Evolutionary conservation across 2,113 vertebrate species (phyloP), one percentile per base, ranked within the genome.

Genomic region (western clawed frog (Xenopus tropicalis)): DNA sequence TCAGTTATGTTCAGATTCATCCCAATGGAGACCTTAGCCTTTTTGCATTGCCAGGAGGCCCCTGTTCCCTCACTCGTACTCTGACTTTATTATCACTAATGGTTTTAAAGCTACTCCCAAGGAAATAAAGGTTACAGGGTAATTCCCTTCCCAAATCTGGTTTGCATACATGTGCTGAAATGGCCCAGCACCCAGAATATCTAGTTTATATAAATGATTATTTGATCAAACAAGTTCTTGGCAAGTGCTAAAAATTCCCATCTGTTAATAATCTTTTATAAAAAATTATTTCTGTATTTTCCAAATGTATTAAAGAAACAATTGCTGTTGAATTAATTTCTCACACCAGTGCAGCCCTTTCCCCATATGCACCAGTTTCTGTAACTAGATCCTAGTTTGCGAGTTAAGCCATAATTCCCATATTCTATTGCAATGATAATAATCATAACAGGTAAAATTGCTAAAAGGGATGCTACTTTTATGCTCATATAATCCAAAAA

Each of bases 151-250:
- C 59, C 58, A 61, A 52, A 63, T 71, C 59, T 54, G 70, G 59
- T 54, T 54, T 54, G 4, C 4, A 54, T 54, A 54, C 52, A 54
- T 54, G 14, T 54, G 52, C 52, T 54, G 24, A 37, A 37, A 37
- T 37, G 29, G 29, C 16, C 51, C 72, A 17, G 63, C 42, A 54
- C 51, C 72, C 46, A 74, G 46, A 74, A 74, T 67, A 59, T 66
- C 29, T 64, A 61, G 51, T 74, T 74, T 74, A 59, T 23, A 74
- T 57, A 58, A 73, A 73, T 66, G 71, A 73, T 73, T 73, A 65
- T 66, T 73, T 73, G n/a, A 67, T 52, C 66, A 65, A 74, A 66
- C 72, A 48, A 66, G 25, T 57, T 67, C 59, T 74, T 74, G 72
- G 72, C 72, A 57, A 23, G 29, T n/a, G 57, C 61, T 48, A 14